Evolutionary conservation across 2,888 invertebrate genomes (phyloP).

Genomic region (Dione vanillae): DNA sequence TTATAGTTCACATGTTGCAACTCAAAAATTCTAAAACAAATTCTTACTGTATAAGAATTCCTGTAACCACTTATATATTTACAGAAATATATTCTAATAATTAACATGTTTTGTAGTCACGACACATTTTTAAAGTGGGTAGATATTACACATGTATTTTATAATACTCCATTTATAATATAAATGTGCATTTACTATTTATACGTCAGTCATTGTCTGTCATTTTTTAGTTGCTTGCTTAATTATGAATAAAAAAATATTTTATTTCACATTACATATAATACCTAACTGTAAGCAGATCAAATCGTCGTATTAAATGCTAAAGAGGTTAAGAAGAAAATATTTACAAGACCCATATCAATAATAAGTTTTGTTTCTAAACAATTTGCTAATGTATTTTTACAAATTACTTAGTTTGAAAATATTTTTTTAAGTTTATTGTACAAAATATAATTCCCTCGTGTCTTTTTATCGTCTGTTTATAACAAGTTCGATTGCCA

Average conservation of each 20-base stretch:
- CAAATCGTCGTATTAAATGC: too few relatives aligned
- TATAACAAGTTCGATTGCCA: too few relatives aligned
- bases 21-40: neutral
- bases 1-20: neutral
- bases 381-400: too few relatives aligned
- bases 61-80: neutral
- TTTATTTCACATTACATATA: neutral
- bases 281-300: too few relatives aligned
- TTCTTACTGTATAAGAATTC: neutral
- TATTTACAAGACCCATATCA: too few relatives aligned
- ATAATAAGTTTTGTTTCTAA: too few relatives aligned
- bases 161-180: conserved; percentile 3
- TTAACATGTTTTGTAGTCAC: neutral
- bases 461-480: conserved; percentile 47
- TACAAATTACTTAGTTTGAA: too few relatives aligned
- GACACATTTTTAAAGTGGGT: conserved; percentile 5
- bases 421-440: too few relatives aligned
- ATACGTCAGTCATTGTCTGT: conserved; percentile 21
- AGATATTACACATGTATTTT: neutral
- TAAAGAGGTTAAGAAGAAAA: too few relatives aligned
- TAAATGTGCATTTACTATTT: conserved; percentile 17
- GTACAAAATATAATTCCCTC: conserved; percentile 38
- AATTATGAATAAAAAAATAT: neutral
- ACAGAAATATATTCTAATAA: neutral
- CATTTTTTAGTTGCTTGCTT: conserved; percentile 3